phyloP scores from a whole-genome alignment of 2,888 invertebrate species.

The Gari tellinella region DNA sequence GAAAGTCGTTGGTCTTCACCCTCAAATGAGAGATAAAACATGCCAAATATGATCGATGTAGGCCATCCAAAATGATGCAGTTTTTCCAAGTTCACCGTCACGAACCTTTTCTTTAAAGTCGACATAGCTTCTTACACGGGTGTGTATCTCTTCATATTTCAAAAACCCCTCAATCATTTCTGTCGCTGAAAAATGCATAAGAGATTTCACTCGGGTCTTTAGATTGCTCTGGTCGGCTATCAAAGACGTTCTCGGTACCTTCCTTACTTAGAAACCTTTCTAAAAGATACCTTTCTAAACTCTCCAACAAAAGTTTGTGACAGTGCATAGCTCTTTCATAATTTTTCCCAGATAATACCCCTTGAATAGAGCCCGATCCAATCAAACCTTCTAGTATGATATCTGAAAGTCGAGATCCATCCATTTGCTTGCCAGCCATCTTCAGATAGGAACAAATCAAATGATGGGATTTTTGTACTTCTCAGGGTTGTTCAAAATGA shows the following conservation, averaged over 20 bases:
- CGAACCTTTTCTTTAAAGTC: neutral
- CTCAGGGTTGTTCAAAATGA: slow-evolving; percentile 36
- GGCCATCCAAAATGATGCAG: neutral
- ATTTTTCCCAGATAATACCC: neutral
- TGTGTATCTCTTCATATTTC: too few species aligned
- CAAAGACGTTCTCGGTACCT: too few species aligned
- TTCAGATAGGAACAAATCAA: neutral
- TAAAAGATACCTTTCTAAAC: neutral
- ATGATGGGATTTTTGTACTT: slow-evolving; percentile 31
- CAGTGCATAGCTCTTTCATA: slow-evolving; percentile 7
- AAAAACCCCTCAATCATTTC: too few species aligned
- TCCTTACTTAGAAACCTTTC: neutral
- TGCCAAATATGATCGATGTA: neutral
- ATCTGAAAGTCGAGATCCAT: too few species aligned
- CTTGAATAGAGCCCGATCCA: neutral
- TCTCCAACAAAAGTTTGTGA: neutral
- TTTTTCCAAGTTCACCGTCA: slow-evolving; percentile 5
- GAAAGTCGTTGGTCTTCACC: slow-evolving; percentile 1
- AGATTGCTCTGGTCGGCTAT: too few species aligned
- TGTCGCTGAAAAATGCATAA: too few species aligned
- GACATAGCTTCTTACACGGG: too few species aligned
- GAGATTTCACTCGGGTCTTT: too few species aligned
- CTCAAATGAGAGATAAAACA: too few species aligned
- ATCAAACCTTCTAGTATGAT: neutral
- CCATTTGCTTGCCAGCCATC: slow-evolving; percentile 13